Evolutionary conservation across 2,113 vertebrate species (phyloP), one percentile per base, ranked within the genome.

Genomic region (Coturnix japonica): DNA sequence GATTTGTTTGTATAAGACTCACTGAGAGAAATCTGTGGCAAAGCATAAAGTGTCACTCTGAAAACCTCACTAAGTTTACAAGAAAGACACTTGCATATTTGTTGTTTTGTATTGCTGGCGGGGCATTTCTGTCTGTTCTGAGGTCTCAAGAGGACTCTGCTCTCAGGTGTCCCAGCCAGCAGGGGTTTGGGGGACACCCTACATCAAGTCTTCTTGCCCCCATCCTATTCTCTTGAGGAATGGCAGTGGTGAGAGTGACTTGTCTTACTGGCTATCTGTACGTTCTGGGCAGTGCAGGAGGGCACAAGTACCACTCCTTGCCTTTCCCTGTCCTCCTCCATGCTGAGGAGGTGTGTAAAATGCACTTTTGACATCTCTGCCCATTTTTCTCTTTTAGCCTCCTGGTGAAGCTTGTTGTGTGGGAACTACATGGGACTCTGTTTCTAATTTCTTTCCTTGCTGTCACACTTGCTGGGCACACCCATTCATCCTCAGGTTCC

Each of bases 371-470:
- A 44, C 25, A 37, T 5, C 44, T 72, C 73, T 84, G 46, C 6
- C 17, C 9, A 1, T 65, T 81, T 23, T 91, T 76, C 37, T 63
- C 59, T 87, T 81, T 57, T 35, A 64, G 28, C 25, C 19, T 76
- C 11, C 21, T 66, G 17, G 22, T 64, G 35, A 63, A 53, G 22
- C 61, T 78, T 53, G n/a, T 33, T 37, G 60, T 15, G 26, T 49
- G 47, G 60, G 37, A 51, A 37, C 18, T 88, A 25, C 61, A 61
- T 0, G 0, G n/a, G 88, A 64, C 80, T 37, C 35, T 91, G 70
- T 69, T 93, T 78, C 65, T 75, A 26, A 72, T 91, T 86, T 79
- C 70, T 88, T 92, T 63, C 47, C 37, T 87, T 65, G 57, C 77
- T 86, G 47, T 84, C 80, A 72, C 47, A 23, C 60, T 90, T 71